Base-by-base conservation (phyloP, 2,888 invertebrate species). In the Leptinotarsa tumamoca region DNA sequence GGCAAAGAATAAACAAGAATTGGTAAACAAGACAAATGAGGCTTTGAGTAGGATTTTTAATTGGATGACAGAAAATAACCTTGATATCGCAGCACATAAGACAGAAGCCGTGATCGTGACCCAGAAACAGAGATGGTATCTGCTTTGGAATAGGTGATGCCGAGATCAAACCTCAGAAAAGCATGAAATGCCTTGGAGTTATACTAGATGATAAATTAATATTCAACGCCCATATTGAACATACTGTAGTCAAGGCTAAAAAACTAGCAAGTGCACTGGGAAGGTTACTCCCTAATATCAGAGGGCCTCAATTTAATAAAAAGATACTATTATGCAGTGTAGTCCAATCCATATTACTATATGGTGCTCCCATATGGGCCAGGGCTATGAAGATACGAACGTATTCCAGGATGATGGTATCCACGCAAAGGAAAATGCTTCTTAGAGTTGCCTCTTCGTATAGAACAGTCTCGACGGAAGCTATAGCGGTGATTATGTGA, bases 71-170 rank as follows among this genome's bases (percentile, higher is more conserved):
- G n/a, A 23, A 15, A 66, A 71, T 23, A 17, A 43, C 3, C 23
- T 75, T 4, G 4, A 13, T 4, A 21, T 77, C 14, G 68, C 68
- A 2, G 43, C 77, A 7, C 27, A 67, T 2, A 74, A 77, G 63
- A 77, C 74, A 2, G 71, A 77, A 23, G 33, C 74, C 7, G 33
- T 77, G 2, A 67, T 77, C 0, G 1, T 68, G 1, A 2, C 58
- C 23, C 43, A 51, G 76, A 49, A 54, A 69, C 4, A 4, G 71
- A 15, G 51, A 66, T 4, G 21, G 58, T 33, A 14, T 76, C 13
- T 17, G n/a, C 15, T 56, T 78, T n/a, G 63, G 17, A 4, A 18
- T 75, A 3, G 54, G 33, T 1, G 75, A 71, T 3, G 18, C n/a
- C 7, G 51, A 21, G n/a, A 27, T 70, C 63, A 15, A 13, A 18